These are phyloP conservation scores for Narcine bancroftii DNA, from an alignment of 2,113 vertebrate genomes.

Conservation along the genomic window DNA sequence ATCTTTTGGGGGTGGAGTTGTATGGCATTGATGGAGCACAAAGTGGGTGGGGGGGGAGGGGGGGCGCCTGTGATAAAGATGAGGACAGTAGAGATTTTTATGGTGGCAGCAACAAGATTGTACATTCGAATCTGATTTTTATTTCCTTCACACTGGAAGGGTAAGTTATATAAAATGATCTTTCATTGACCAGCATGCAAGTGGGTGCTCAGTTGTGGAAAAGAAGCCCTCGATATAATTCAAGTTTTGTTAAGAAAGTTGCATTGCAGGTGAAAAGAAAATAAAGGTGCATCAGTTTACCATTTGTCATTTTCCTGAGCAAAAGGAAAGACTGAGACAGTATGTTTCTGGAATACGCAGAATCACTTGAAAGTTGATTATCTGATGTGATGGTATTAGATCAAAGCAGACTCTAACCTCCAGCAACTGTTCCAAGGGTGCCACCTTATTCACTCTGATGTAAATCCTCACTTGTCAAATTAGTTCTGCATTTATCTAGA, in stretches of 20 bases:
- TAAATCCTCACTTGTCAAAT: constrained; percentile 8
- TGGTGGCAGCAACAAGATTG: no score
- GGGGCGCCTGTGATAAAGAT: neutral
- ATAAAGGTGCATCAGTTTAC: neutral
- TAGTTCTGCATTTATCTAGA: neutral
- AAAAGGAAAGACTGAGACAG: neutral
- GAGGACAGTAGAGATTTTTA: no score
- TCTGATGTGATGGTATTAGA: neutral
- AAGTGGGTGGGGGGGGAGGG: neutral
- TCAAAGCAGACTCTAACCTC: neutral
- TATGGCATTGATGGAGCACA: no score
- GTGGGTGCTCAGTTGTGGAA: neutral
- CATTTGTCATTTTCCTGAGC: neutral
- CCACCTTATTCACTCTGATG: neutral
- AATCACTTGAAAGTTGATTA: neutral
- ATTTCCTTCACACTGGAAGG: neutral
- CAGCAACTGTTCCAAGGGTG: neutral
- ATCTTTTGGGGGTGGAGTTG: neutral
- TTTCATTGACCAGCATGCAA: neutral
- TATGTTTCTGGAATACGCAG: neutral
- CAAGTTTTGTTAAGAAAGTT: neutral
- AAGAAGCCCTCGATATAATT: neutral
- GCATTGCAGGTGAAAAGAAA: neutral
- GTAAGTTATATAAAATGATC: neutral
- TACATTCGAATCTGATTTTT: neutral